A percentile compares a stretch with the other conserved stretches of the same genome.
These are phyloP conservation scores for Hofmannophila pseudospretella DNA, from an alignment of 2,888 invertebrate genomes.

Conservation along the genomic window DNA sequence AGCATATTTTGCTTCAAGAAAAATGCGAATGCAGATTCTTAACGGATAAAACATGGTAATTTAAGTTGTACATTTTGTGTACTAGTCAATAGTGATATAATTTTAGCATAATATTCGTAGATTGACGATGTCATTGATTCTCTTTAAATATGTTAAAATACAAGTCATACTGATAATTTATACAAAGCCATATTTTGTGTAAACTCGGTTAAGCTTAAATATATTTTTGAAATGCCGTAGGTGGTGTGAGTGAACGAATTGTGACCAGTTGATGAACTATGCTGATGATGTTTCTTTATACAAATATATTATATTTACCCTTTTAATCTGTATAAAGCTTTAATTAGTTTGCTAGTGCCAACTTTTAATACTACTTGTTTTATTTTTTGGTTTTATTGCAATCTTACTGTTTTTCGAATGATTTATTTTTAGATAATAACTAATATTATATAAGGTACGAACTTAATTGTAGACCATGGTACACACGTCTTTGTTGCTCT, in stretches of 20 bases:
- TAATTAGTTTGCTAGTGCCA: slow-evolving; percentile 14
- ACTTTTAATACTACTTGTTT: background rate
- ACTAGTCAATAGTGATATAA: slow-evolving; percentile 62
- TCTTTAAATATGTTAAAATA: background rate
- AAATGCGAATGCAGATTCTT: background rate
- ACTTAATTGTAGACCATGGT: no score
- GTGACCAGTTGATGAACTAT: slow-evolving; percentile 1
- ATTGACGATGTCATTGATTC: background rate
- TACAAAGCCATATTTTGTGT: background rate
- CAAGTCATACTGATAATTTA: background rate
- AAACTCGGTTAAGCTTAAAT: background rate
- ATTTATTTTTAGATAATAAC: background rate
- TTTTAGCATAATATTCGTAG: slow-evolving; percentile 19
- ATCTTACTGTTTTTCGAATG: slow-evolving; percentile 1
- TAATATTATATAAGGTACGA: no score
- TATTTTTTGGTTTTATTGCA: slow-evolving; percentile 5
- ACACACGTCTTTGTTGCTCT: no score
- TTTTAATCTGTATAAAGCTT: slow-evolving; percentile 10
- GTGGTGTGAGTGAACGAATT: background rate
- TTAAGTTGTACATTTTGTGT: slow-evolving; percentile 49
- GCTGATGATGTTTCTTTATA: background rate
- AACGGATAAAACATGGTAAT: slow-evolving; percentile 1
- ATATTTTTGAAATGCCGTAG: background rate
- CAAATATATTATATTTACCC: background rate
- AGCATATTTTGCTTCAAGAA: background rate